A percentile compares a stretch with the other conserved stretches of the same genome.
Evolutionary conservation across 2,888 invertebrate species (phyloP).

Genomic region (Campoplex capitator): DNA sequence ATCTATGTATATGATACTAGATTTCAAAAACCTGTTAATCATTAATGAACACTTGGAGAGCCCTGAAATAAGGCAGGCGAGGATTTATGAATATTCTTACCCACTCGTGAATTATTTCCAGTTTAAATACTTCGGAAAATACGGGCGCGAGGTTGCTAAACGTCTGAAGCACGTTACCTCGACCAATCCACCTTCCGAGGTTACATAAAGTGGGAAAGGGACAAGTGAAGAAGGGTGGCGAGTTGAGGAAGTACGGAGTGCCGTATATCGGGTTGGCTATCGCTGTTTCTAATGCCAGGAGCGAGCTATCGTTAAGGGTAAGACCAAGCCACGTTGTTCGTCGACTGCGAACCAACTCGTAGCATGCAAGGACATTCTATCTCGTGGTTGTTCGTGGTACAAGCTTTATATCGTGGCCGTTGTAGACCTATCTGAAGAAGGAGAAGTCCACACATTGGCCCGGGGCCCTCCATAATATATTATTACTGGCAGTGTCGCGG

Average conservation of each 20-base stretch:
- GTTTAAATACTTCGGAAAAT: slow-evolving; percentile 13
- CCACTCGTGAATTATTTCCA: background rate
- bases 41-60: background rate
- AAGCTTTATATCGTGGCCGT: slow-evolving; percentile 12
- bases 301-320: slow-evolving; percentile 42
- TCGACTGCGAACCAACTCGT: slow-evolving; percentile 22
- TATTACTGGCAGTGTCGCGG: slow-evolving; percentile 64
- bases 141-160: slow-evolving; percentile 19
- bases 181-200: background rate
- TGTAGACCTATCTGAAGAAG: slow-evolving; percentile 23
- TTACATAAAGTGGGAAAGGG: slow-evolving; percentile 7
- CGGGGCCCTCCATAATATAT: slow-evolving; percentile 66
- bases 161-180: background rate
- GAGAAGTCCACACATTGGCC: slow-evolving; percentile 46
- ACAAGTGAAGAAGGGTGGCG: slow-evolving; percentile 51
- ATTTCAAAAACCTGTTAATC: background rate
- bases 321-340: slow-evolving; percentile 35
- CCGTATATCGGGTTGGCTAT: slow-evolving; percentile 52
- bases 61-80: background rate
- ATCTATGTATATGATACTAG: background rate
- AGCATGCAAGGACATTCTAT: slow-evolving; percentile 49
- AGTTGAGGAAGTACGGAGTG: slow-evolving; percentile 57
- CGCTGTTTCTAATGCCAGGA: slow-evolving; percentile 53
- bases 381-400: slow-evolving; percentile 20
- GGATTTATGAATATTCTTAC: background rate